A percentile compares a stretch with the other conserved stretches of the same genome.
Evolutionary conservation across 2,797 vertebrate genomes (phyloP).

Genomic region (Arrhamphus sclerolepis): DNA sequence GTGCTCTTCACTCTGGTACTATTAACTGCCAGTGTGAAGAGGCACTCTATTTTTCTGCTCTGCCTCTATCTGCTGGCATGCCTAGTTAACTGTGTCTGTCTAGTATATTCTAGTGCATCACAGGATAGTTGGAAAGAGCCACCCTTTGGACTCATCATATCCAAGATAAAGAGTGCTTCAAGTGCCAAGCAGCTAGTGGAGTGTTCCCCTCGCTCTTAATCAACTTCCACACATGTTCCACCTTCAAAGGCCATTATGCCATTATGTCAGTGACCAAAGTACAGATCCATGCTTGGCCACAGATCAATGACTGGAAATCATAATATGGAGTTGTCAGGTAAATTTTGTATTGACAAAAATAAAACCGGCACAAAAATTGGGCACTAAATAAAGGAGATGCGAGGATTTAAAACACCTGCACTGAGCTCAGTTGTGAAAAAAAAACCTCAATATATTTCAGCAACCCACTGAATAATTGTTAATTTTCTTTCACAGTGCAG

Average conservation of each 20-base stretch:
- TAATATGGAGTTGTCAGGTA: background rate
- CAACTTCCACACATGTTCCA: conserved; percentile 63
- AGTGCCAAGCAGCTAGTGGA: conserved; percentile 54
- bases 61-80: conserved; percentile 37
- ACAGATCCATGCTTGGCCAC: conserved; percentile 32
- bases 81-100: conserved; percentile 16
- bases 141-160: conserved; percentile 58
- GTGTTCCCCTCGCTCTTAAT: conserved; percentile 65
- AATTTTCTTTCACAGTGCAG: too few relatives aligned
- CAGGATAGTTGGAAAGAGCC: conserved; percentile 43
- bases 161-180: conserved; percentile 62
- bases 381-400: background rate
- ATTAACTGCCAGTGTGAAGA: conserved; percentile 74
- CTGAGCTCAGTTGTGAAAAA: background rate
- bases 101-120: conserved; percentile 35
- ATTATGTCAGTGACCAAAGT: conserved; percentile 37
- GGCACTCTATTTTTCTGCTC: conserved; percentile 67
- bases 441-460: too few relatives aligned
- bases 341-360: background rate
- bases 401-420: background rate
- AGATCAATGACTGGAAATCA: conserved; percentile 3
- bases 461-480: too few relatives aligned
- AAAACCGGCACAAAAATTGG: background rate
- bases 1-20: conserved; percentile 61
- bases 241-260: conserved; percentile 33